Base-by-base conservation (phyloP, 30 jellyfish, hydroid and myxozoan genomes). In the Turritopsis rubra region DNA sequence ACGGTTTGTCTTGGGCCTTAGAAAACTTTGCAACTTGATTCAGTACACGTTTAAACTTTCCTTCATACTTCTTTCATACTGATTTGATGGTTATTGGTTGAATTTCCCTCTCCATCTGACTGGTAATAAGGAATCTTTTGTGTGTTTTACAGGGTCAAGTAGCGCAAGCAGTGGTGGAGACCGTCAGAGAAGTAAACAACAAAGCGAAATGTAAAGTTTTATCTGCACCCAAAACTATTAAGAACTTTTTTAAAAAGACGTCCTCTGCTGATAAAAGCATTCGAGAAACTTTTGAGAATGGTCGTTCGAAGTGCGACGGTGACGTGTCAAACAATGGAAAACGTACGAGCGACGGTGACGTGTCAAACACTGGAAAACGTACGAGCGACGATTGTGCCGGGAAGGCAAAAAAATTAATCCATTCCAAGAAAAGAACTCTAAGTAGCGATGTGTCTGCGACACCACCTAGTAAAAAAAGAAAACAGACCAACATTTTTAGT, bases 161-260 rank as follows among this genome's bases (percentile, higher is more conserved):
- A 3, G 60, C 60, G 60, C 60, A 3, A 5, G 60, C 76, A 3
- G 5, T 66, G 76, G 7, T 66, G 76, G 60, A 41, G 13, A 5
- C 60, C 9, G 13, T 41, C 60, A 3, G 9, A 41, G 60, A 5
- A 41, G 60, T 41, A 41, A 41, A 41, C 60, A 41, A 41, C 60
- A 41, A 41, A 41, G 60, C 60, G 9, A 22, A 22, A 68, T 68
- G 29, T 21, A 68, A 68, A 17, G 13, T 41, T 41, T 41, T 41
- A 41, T 41, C 60, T 3, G 9, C 91, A 19, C 96, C 97, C 16
- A 74, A 83, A 17, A 91, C 96, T 1, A 77, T 91, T 21, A 87
- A 84, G 85, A 79, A 66, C 65, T 91, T 91, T 73, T 91, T 91
- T 85, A 91, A 83, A 53, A 83, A 73, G n/a, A 66, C 52, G 52